Evolutionary conservation across 1,140 invertebrate genomes (phyloP), one percentile per base, ranked within the genome.

Genomic region (Panagrolaimus sp.): DNA sequence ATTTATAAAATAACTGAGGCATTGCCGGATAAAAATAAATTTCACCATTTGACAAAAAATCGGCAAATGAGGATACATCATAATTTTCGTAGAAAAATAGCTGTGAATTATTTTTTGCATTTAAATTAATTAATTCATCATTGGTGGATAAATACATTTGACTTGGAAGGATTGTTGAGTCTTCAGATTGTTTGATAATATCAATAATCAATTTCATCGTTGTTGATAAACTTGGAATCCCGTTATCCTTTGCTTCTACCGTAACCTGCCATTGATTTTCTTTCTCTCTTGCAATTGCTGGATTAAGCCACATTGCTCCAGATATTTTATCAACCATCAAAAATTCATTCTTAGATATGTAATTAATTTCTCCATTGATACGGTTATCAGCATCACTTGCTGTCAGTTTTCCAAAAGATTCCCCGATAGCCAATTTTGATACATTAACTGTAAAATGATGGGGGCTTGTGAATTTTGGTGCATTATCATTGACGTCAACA

Each of bases 201-300:
- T 38, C 31, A 38, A 38, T 38, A 38, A 38, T 7, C 7, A 38
- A 38, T 38, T 38, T 38, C 2, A 27, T 27, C 1, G 20, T 16
- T 25, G 51, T 16, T 20, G 51, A 57, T 57, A 25, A 11, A 13
- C 11, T n/a, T 11, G 51, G 51, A 57, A 57, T 16, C 8, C 51
- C 51, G 3, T 57, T 20, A 25, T 57, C 51, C 13, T 9, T 25
- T 5, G 51, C 51, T 9, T 20, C 27, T 20, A 57, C 20, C n/a
- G 20, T 57, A 27, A 57, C n/a, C 27, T 57, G 51, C 51, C 11
- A 57, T 16, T 57, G 51, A 57, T 57, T 27, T 57, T 57, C 51
- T 8, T 27, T 57, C 0, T 25, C 27, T 1, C 8, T 20, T 25
- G 9, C 51, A 8, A 27, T 27, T 25, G n/a, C n/a, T 27, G 51